These are phyloP conservation scores for Hippotragus niger DNA, from an alignment of 2,113 vertebrate species.

Conservation along the genomic window DNA sequence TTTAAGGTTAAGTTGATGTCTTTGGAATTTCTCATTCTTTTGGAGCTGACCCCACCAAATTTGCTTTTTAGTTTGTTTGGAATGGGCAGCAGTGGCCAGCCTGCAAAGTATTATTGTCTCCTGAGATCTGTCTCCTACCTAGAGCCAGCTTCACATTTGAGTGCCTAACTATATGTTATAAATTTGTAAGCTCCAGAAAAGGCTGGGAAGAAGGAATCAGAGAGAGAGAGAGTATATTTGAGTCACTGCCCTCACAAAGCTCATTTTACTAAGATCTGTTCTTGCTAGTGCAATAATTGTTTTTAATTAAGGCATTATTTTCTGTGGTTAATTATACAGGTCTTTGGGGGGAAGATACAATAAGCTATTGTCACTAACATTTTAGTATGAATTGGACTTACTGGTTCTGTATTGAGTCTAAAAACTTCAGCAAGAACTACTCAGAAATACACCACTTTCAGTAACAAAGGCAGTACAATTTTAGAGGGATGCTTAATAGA, in stretches of 20 bases:
- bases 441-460: not conserved
- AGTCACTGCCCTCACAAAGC: not conserved
- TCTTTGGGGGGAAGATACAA: not conserved
- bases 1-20: not conserved
- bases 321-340: not conserved
- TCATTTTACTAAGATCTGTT: not conserved
- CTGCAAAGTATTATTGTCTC: not conserved
- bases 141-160: not conserved
- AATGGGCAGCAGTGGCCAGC: not conserved
- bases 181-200: not conserved
- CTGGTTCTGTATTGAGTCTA: not conserved
- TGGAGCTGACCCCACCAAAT: not conserved
- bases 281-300: not conserved
- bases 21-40: not conserved
- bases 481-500: not conserved
- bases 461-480: not conserved
- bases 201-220: not conserved
- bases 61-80: not conserved
- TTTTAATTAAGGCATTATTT: slow-evolving; percentile 1
- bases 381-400: not conserved
- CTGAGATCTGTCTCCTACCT: not conserved
- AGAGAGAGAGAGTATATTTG: not conserved
- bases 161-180: not conserved
- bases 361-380: not conserved
- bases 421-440: not conserved